These are phyloP conservation scores for Eubasilissa regina DNA, from an alignment of 1,140 invertebrate genomes.

Conservation along the genomic window DNA sequence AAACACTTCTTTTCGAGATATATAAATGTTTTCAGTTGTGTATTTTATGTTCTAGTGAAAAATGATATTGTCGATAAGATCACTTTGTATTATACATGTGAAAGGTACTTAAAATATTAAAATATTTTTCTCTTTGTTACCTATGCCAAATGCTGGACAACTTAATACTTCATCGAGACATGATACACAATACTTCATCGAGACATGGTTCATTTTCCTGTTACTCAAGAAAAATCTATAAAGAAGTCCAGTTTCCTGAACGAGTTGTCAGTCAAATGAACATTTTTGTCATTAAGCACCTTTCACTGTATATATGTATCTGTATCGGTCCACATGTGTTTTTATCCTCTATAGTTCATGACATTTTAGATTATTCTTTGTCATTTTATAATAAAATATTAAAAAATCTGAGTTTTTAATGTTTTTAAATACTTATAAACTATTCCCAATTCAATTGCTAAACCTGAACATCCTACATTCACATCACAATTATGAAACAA, in stretches of 20 bases:
- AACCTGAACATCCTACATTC: too few species aligned
- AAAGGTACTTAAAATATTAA: conserved; percentile 26
- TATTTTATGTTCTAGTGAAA: conserved; percentile 4
- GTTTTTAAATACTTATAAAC: background rate
- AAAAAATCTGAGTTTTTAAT: conserved; percentile 24
- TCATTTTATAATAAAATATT: conserved; percentile 60
- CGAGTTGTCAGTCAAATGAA: too few species aligned
- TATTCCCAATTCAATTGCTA: too few species aligned
- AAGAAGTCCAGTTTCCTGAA: background rate
- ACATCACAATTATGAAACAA: too few species aligned
- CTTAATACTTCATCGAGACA: background rate
- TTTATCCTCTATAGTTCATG: conserved; percentile 50
- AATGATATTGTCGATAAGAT: conserved; percentile 9
- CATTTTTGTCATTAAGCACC: background rate
- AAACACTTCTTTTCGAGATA: conserved; percentile 2
- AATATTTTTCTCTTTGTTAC: conserved; percentile 6
- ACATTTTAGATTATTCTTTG: conserved; percentile 60
- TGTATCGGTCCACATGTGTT: conserved; percentile 24
- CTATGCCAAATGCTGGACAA: background rate
- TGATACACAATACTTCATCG: too few species aligned
- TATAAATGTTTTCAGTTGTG: conserved; percentile 7
- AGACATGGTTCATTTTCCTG: too few species aligned
- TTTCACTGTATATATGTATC: conserved; percentile 14
- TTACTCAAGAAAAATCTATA: background rate
- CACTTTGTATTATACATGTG: conserved; percentile 17